Percentiles rank a stretch among this genome's conserved stretches.
phyloP scores from a whole-genome alignment of 2,888 invertebrate genomes.

The Chelonus formosanus region DNA sequence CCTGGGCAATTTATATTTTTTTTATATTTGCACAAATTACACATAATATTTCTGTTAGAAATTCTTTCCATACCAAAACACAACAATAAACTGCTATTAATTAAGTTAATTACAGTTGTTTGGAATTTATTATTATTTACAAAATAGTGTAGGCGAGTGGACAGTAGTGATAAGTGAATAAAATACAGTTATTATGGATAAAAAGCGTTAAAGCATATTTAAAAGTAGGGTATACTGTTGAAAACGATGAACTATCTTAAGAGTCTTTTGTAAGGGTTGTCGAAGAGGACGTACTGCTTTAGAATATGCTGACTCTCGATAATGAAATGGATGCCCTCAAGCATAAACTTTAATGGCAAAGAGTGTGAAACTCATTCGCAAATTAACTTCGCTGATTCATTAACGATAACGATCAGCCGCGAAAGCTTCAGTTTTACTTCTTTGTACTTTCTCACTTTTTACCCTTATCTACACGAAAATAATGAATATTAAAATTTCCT shows the following conservation, averaged over 20 bases:
- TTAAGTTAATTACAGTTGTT: too few relatives aligned
- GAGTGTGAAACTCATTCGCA: conserved; percentile 59
- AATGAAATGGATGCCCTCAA: conserved; percentile 60
- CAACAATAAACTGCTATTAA: too few relatives aligned
- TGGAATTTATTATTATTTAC: too few relatives aligned
- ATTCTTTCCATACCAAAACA: too few relatives aligned
- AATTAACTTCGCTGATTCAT: conserved; percentile 62
- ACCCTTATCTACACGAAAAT: neutral
- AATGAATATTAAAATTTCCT: neutral
- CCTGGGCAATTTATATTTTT: neutral
- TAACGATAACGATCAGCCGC: conserved; percentile 55
- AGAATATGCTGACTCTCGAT: conserved; percentile 50
- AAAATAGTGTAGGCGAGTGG: too few relatives aligned
- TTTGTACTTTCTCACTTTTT: conserved; percentile 14
- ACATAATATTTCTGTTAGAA: too few relatives aligned
- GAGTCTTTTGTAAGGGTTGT: conserved; percentile 23
- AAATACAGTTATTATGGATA: too few relatives aligned
- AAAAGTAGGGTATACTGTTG: neutral
- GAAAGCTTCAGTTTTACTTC: conserved; percentile 28
- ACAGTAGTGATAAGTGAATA: too few relatives aligned
- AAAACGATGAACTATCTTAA: conserved; percentile 4
- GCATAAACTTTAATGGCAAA: conserved; percentile 45
- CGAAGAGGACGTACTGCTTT: conserved; percentile 26
- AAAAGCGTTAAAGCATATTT: too few relatives aligned
- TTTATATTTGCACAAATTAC: too few relatives aligned